Evolutionary conservation across 35 echinoderm and acorn worm species (phyloP).

Genomic region (Strongylocentrotus purpuratus): DNA sequence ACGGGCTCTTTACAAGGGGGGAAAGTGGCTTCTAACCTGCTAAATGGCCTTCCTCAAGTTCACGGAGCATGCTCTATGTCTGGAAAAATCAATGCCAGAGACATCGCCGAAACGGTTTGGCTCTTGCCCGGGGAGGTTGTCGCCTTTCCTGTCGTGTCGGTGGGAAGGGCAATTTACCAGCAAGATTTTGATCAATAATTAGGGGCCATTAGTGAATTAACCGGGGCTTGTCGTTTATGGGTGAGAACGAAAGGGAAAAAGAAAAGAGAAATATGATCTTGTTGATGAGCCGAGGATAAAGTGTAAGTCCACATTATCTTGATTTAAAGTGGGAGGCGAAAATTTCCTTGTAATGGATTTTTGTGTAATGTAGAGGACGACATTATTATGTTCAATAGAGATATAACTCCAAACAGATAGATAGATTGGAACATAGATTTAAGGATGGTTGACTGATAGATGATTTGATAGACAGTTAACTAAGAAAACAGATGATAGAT

Average conservation of each 20-base stretch:
- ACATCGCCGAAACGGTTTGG: neutral
- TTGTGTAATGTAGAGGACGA: neutral
- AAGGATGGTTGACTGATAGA: no score
- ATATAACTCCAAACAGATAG: neutral
- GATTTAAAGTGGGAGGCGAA: neutral
- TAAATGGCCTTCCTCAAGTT: slow-evolving; percentile 17
- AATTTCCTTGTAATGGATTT: neutral
- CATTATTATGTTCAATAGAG: neutral
- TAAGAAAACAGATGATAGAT: no score
- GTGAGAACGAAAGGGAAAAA: neutral
- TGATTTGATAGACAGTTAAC: no score
- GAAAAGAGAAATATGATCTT: neutral
- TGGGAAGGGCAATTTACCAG: neutral
- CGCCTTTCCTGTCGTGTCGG: neutral
- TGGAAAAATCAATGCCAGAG: neutral
- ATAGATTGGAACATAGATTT: no score
- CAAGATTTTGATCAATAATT: slow-evolving; percentile 19
- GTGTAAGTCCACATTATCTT: neutral
- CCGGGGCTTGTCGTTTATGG: neutral
- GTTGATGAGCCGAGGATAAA: neutral
- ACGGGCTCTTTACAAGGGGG: neutral
- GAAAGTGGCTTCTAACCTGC: neutral
- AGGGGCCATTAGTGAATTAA: slow-evolving; percentile 16
- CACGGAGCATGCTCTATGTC: neutral
- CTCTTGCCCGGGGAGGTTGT: neutral